Evolutionary conservation across 2,888 invertebrate genomes (phyloP).

Genomic region (Dilophus febrilis): DNA sequence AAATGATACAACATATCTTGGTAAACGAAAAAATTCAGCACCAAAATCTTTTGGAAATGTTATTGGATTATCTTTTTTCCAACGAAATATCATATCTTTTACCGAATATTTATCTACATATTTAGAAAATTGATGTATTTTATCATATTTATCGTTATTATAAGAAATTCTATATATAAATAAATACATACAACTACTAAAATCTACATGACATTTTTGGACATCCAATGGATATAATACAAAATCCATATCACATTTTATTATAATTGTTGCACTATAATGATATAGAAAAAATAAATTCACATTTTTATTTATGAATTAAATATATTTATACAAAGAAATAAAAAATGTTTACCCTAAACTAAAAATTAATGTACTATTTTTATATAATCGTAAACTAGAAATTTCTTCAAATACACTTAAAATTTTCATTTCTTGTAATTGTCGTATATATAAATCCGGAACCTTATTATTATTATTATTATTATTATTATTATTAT

Average conservation of each 20-base stretch:
- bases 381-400: slow-evolving; percentile 39
- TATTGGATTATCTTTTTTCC: slow-evolving; percentile 38
- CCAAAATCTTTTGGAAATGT: slow-evolving; percentile 35
- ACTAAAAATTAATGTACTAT: slow-evolving; percentile 45
- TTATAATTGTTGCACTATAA: slow-evolving; percentile 42
- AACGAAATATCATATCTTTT: slow-evolving; percentile 42
- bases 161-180: too few species aligned
- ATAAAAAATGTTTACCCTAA: slow-evolving; percentile 36
- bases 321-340: too few species aligned
- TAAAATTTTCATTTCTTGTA: slow-evolving; percentile 42
- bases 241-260: slow-evolving; percentile 49
- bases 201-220: slow-evolving; percentile 44
- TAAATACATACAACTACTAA: slow-evolving; percentile 42
- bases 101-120: slow-evolving; percentile 41
- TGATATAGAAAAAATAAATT: slow-evolving; percentile 3
- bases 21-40: slow-evolving; percentile 37
- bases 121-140: neutral
- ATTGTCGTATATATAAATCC: slow-evolving; percentile 44
- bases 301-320: slow-evolving; percentile 9
- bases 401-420: slow-evolving; percentile 46
- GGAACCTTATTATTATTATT: too few species aligned
- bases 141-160: slow-evolving; percentile 1
- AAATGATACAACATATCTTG: slow-evolving; percentile 46
- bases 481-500: neutral
- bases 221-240: slow-evolving; percentile 44